Conservation (phyloP, 2,888 invertebrate species). For the Hydraecia micacea region DNA sequence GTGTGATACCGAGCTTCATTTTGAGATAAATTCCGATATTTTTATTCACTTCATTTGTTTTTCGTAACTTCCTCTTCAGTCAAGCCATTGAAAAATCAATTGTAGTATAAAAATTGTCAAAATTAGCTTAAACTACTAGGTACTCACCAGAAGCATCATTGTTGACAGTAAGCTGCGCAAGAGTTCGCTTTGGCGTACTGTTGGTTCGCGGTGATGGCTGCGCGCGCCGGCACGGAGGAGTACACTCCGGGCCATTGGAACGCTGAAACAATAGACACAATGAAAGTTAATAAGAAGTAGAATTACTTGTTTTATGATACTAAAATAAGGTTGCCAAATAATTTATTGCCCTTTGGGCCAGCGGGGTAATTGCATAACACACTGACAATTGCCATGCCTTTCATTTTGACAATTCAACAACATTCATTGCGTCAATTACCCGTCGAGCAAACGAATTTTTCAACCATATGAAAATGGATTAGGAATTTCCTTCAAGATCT, state of each 20-base stretch:
- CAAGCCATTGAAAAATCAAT: neutral
- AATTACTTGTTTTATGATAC: neutral
- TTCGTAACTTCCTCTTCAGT: slow-evolving; percentile 3
- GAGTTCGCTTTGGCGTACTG: slow-evolving; percentile 79
- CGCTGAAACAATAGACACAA: slow-evolving; percentile 75
- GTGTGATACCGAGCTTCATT: neutral
- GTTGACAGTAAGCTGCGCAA: slow-evolving; percentile 65
- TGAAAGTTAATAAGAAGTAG: neutral
- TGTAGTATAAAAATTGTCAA: neutral
- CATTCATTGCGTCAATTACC: neutral
- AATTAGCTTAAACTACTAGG: neutral
- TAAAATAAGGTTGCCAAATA: no score
- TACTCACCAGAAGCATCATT: slow-evolving; percentile 81
- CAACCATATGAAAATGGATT: neutral
- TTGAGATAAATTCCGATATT: neutral
- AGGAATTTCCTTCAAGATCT: neutral
- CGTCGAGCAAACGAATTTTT: neutral
- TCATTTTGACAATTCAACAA: neutral
- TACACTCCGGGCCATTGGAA: slow-evolving; percentile 82
- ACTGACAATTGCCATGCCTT: neutral
- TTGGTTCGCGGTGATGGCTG: slow-evolving; percentile 79
- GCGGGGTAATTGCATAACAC: no score
- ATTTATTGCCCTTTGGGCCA: neutral
- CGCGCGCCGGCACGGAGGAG: slow-evolving; percentile 84
- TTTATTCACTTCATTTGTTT: neutral